phyloP scores from a whole-genome alignment of 2,888 invertebrate species.

The Amblyteles armatorius region DNA sequence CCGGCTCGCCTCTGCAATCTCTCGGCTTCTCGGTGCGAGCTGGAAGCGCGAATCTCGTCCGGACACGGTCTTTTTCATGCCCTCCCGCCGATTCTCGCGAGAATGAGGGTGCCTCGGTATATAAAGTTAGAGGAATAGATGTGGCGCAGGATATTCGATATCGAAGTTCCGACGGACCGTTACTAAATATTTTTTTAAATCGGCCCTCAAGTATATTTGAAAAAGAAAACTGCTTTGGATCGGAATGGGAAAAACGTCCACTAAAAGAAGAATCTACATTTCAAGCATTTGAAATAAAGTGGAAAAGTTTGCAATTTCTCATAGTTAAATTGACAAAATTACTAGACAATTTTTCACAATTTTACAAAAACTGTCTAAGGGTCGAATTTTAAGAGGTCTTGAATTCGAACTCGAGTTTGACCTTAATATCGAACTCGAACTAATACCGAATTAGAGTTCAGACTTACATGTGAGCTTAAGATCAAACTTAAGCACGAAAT shows the following conservation, averaged over 20 bases:
- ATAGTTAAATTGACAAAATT: too few relatives aligned
- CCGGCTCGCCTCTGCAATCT: slow-evolving; percentile 47
- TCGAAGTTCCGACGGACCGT: background rate
- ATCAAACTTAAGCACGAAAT: too few relatives aligned
- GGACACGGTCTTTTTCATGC: slow-evolving; percentile 20
- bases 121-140: background rate
- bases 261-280: background rate
- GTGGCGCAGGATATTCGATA: background rate
- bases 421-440: too few relatives aligned
- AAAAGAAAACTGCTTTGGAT: too few relatives aligned
- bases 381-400: too few relatives aligned
- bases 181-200: background rate
- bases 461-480: too few relatives aligned
- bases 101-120: background rate
- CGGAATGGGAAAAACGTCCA: too few relatives aligned
- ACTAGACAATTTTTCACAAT: too few relatives aligned
- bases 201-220: background rate
- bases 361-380: too few relatives aligned
- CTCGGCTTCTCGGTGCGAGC: slow-evolving; percentile 24
- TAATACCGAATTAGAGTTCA: too few relatives aligned
- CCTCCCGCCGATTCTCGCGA: background rate
- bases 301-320: background rate
- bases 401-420: too few relatives aligned
- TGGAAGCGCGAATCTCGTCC: background rate
- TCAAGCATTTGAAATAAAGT: background rate